Conservation (phyloP, 2,888 invertebrate genomes). For the Anodontia alba region DNA sequence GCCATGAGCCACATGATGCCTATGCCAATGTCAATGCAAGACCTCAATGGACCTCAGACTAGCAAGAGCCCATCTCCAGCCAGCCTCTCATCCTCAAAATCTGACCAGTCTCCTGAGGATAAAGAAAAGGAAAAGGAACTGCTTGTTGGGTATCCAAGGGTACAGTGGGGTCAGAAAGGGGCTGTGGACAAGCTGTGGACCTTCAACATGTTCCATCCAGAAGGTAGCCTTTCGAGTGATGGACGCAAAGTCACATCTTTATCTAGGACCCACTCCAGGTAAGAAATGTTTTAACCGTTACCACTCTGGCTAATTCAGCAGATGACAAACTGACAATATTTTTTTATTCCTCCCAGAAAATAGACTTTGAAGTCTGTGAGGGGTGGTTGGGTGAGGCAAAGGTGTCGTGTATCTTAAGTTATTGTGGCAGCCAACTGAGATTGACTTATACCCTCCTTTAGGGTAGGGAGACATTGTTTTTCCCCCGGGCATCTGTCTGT, state of each 20-base stretch:
- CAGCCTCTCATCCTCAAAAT: constrained; percentile 59
- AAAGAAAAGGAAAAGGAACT: constrained; percentile 62
- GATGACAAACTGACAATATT: too few species aligned
- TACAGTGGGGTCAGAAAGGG: constrained; percentile 69
- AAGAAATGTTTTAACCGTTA: constrained; percentile 34
- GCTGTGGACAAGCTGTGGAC: constrained; percentile 45
- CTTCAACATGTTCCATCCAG: constrained; percentile 61
- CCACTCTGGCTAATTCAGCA: too few species aligned
- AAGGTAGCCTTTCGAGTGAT: constrained; percentile 67
- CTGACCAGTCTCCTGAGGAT: constrained; percentile 61
- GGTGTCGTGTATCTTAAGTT: too few species aligned
- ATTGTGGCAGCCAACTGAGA: too few species aligned
- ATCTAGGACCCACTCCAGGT: constrained; percentile 84
- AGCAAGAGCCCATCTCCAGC: constrained; percentile 59
- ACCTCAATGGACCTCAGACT: constrained; percentile 39
- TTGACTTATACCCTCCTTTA: too few species aligned
- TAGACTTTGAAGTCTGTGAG: too few species aligned
- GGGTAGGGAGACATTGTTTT: too few species aligned
- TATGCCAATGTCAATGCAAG: constrained; percentile 44
- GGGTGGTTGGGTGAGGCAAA: too few species aligned
- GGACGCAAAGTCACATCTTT: constrained; percentile 80
- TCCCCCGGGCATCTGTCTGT: too few species aligned
- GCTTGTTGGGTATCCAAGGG: constrained; percentile 72
- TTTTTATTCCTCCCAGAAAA: too few species aligned
- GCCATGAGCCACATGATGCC: constrained; percentile 63